Base-by-base conservation (phyloP, 2,888 invertebrate genomes). In the Glyphotaelius pellucidus region DNA sequence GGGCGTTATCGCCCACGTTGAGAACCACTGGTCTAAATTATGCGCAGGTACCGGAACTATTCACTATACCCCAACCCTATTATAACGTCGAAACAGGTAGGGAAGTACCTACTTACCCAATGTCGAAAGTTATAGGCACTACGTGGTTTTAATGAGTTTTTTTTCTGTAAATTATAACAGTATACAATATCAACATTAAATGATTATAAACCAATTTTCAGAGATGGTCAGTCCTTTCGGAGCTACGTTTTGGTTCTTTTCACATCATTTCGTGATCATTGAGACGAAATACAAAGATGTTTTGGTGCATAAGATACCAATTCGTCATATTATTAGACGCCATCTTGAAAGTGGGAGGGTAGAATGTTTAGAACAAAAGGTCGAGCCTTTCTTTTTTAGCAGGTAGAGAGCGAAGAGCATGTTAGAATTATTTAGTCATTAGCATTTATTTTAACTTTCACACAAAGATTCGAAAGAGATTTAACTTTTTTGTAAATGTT, bases 341-440 rank as follows among this genome's bases (percentile, higher is more conserved):
- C 67, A 67, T 67, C 67, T 67, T 67, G 67, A 67, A 67, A 67
- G 67, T 67, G 67, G 67, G 67, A 67, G 67, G 67, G 67, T 67
- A 67, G 67, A n/a, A 67, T 67, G 67, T n/a, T 67, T n/a, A 67
- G 25, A 67, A 67, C 67, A 67, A 67, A 67, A n/a, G 67, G 67
- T 67, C 67, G 67, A 67, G 67, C 25, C 67, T 67, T 67, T 67
- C 67, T 67, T 67, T 67, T 67, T 67, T 67, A 67, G 67, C 67
- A 67, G 67, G 67, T 67, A 67, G 67, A 25, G 25, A 67, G 67
- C n/a, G 67, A 25, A 67, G 25, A 67, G 67, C 67, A 67, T 9
- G 67, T 25, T 67, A 67, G 25, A 67, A 67, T 67, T 67, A 67
- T 67, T 67, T n/a, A 25, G 67, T 67, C 67, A 67, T 67, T 67